These are phyloP conservation scores for Diplazon laetatorius DNA, from an alignment of 2,888 invertebrate species.

Conservation along the genomic window DNA sequence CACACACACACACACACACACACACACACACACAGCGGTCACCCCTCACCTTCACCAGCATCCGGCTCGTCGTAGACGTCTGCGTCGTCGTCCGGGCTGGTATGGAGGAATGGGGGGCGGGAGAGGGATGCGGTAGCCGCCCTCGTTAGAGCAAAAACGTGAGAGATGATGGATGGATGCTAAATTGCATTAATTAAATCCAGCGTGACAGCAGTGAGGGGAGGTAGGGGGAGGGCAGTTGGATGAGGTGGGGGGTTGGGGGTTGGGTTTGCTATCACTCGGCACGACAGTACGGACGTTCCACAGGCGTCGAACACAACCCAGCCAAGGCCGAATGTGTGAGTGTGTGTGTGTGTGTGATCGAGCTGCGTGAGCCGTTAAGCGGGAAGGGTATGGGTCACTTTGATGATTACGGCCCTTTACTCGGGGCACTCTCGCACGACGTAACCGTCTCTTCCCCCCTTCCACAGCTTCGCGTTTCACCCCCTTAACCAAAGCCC, in stretches of 20 bases:
- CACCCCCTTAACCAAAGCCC: constrained; percentile 35
- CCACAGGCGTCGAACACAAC: constrained; percentile 43
- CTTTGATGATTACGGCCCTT: constrained; percentile 78
- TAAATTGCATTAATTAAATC: constrained; percentile 82
- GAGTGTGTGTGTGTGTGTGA: constrained; percentile 69
- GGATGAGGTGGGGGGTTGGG: constrained; percentile 32
- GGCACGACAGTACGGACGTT: constrained; percentile 56
- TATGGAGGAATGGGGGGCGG: constrained; percentile 23
- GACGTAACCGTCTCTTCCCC: constrained; percentile 25
- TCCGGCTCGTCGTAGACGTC: constrained; percentile 53
- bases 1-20: too few relatives aligned
- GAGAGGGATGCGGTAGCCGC: constrained; percentile 61
- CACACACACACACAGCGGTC: too few relatives aligned
- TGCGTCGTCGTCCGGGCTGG: background rate
- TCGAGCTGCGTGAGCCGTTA: constrained; percentile 77
- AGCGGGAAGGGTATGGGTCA: constrained; percentile 79
- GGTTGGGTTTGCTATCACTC: constrained; percentile 74
- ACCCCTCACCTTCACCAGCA: constrained; percentile 32
- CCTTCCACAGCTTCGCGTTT: constrained; percentile 37
- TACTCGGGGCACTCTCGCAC: constrained; percentile 49
- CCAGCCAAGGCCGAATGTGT: background rate
- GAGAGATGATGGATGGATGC: constrained; percentile 82
- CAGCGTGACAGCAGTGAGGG: constrained; percentile 78
- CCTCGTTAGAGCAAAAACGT: constrained; percentile 81
- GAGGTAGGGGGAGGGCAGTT: constrained; percentile 21